These are phyloP conservation scores for Solenopsis fugax DNA, from an alignment of 1,140 invertebrate genomes.

Conservation along the genomic window DNA sequence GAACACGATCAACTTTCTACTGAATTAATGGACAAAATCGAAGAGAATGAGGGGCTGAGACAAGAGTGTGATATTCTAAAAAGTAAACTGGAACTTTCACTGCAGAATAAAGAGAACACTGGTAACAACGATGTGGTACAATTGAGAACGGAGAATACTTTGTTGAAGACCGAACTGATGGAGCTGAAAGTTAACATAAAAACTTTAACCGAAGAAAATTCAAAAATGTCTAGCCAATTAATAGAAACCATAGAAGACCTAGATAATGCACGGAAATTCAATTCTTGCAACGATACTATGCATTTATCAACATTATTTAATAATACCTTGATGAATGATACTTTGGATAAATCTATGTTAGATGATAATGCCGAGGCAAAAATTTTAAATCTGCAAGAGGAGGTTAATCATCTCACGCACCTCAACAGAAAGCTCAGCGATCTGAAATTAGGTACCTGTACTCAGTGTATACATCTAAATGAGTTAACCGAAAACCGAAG, in stretches of 20 bases:
- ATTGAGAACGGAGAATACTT: constrained; percentile 55
- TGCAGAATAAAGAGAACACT: constrained; percentile 17
- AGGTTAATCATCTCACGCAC: constrained; percentile 66
- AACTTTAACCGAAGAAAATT: constrained; percentile 61
- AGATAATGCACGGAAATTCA: constrained; percentile 58
- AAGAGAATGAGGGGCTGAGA: constrained; percentile 60
- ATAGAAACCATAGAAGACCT: constrained; percentile 41
- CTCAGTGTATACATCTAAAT: constrained; percentile 74
- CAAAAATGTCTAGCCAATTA: constrained; percentile 57
- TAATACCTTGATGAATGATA: constrained; percentile 63
- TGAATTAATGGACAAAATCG: constrained; percentile 60
- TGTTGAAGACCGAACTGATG: constrained; percentile 50
- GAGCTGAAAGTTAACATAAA: constrained; percentile 62
- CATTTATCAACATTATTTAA: constrained; percentile 17
- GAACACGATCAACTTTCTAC: constrained; percentile 65
- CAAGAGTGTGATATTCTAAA: constrained; percentile 37
- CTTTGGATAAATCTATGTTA: constrained; percentile 59
- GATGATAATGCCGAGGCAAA: constrained; percentile 60
- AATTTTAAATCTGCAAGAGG: constrained; percentile 63
- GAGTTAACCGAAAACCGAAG: constrained; percentile 75
- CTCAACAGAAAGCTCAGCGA: constrained; percentile 77
- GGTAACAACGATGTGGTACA: constrained; percentile 27
- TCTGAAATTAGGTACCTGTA: constrained; percentile 75
- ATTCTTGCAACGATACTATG: constrained; percentile 31
- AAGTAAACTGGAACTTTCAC: constrained; percentile 38